Evolutionary conservation across 2,888 invertebrate species (phyloP).

Genomic region (Coelopa pilipes): DNA sequence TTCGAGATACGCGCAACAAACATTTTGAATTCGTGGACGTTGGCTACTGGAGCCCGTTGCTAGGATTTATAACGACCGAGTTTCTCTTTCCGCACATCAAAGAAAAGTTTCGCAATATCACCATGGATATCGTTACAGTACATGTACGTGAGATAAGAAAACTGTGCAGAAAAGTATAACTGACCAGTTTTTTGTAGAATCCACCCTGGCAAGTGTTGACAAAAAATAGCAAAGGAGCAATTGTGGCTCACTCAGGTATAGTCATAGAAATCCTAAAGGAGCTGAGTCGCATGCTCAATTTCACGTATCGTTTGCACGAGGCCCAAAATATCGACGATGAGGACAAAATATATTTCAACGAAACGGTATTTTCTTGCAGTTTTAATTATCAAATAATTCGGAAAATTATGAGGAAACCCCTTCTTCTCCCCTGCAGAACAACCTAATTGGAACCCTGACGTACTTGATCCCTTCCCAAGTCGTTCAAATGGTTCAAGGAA

Average conservation of each 20-base stretch:
- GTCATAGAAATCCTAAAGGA: constrained; percentile 84
- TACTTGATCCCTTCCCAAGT: constrained; percentile 57
- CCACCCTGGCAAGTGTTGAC: constrained; percentile 87
- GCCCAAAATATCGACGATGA: constrained; percentile 47
- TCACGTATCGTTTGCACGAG: constrained; percentile 70
- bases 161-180: too few species aligned
- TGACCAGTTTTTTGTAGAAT: constrained; percentile 68
- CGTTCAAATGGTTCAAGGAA: constrained; percentile 55
- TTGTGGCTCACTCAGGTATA: constrained; percentile 74
- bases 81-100: constrained; percentile 82
- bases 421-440: constrained; percentile 46
- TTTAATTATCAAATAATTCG: not conserved
- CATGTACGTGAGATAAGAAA: constrained; percentile 72
- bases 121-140: constrained; percentile 78
- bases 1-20: constrained; percentile 49
- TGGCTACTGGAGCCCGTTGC: constrained; percentile 80
- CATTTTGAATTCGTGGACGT: constrained; percentile 68
- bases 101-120: constrained; percentile 81
- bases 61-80: constrained; percentile 76
- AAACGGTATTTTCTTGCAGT: constrained; percentile 54
- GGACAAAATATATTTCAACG: constrained; percentile 46
- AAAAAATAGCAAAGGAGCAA: constrained; percentile 68
- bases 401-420: not conserved
- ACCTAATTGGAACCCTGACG: constrained; percentile 59
- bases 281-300: constrained; percentile 81